phyloP scores from a whole-genome alignment of 2,797 vertebrate species.

The Spea hammondii region DNA sequence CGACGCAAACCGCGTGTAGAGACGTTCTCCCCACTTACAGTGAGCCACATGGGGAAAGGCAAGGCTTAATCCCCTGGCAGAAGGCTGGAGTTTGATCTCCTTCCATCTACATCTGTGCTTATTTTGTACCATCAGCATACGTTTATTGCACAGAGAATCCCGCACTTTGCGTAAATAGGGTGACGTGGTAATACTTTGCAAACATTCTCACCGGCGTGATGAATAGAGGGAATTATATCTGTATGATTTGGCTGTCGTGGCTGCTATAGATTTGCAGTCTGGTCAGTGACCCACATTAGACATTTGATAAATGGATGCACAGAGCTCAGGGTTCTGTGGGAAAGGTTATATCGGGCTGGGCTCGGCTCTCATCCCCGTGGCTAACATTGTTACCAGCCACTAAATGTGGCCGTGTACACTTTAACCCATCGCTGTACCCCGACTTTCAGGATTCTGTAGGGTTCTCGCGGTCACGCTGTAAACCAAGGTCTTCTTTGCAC shows the following conservation, averaged over 20 bases:
- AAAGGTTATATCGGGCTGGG: background rate
- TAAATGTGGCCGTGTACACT: background rate
- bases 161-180: background rate
- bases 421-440: too few relatives aligned
- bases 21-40: conserved; percentile 4
- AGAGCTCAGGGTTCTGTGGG: background rate
- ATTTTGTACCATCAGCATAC: background rate
- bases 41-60: conserved; percentile 21
- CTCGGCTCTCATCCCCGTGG: background rate
- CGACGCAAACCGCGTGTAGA: conserved; percentile 14
- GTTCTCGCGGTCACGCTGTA: too few relatives aligned
- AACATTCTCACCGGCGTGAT: background rate
- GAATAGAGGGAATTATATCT: background rate
- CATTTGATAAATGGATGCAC: background rate
- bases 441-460: too few relatives aligned
- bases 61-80: conserved; percentile 8
- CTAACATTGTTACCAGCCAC: background rate
- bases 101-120: background rate
- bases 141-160: background rate
- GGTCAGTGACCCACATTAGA: background rate
- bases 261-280: background rate
- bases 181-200: background rate
- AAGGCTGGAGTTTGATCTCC: background rate
- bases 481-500: too few relatives aligned
- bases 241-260: background rate